Evolutionary conservation across 2,888 invertebrate genomes (phyloP), one percentile per base, ranked within the genome.

Genomic region (Euplagia quadripunctaria): DNA sequence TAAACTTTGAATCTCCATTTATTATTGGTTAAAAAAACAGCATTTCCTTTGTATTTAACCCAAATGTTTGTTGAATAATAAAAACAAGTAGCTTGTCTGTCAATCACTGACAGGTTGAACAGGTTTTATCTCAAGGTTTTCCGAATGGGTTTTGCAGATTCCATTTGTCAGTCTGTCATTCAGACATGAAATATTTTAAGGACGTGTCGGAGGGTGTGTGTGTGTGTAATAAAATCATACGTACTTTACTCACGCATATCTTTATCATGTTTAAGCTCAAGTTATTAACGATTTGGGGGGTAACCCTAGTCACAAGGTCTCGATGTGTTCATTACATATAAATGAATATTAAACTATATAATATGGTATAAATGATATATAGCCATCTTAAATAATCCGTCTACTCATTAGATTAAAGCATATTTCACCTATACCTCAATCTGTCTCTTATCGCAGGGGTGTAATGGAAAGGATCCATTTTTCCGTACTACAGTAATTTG

Each of bases 151-250:
- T 87, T 84, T 76, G 81, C 79, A 76, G 85, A 86, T 88, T 86
- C 84, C 85, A 88, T 87, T 87, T 86, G 86, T 88, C 87, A 85
- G 84, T 79, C 84, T 86, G 86, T 78, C 88, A 84, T 75, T 75
- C 68, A 71, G 68, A 76, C 63, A 75, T 68, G 72, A 73, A 73
- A 75, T 77, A 73, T 75, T 79, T 70, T 68, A 73, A 73, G 20
- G 55, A 52, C 61, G 69, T 49, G 69, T 46, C 46, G 31, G 11
- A 46, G 61, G 20, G 20, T 68, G 20, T 31, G 61, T 46, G 46
- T 61, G 55, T 46, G 43, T 58, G 31, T 46, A 61, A 11, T 61
- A 31, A 61, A 20, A 55, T 55, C 55, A 1, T 3, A 55, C 55
- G n/a, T 55, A 55, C 55, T 11, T 55, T 55, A n/a, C 20, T 12